Conservation (phyloP, 2,888 invertebrate species). For the Lissocephala sabroskyi region DNA sequence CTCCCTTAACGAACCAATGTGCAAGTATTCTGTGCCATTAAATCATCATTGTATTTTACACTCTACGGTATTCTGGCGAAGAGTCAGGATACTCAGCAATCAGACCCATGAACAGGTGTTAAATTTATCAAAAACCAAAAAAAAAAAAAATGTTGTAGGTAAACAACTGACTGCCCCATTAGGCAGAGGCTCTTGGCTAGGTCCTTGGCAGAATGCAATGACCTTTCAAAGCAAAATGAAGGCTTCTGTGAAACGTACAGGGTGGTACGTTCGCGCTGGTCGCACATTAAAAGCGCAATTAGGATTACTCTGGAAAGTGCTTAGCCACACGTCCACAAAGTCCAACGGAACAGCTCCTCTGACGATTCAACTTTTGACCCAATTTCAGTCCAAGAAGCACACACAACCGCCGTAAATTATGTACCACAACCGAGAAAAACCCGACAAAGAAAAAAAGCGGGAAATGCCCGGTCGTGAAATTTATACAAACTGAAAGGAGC, state of each 20-base stretch:
- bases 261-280: neutral
- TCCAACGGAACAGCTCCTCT: conserved; percentile 13
- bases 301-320: conserved; percentile 40
- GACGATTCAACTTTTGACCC: conserved; percentile 40
- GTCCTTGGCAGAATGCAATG: conserved; percentile 56
- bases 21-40: too few species aligned
- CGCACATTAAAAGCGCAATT: conserved; percentile 33
- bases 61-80: too few species aligned
- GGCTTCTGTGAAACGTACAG: neutral
- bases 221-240: conserved; percentile 24
- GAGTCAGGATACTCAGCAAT: too few species aligned
- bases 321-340: conserved; percentile 25
- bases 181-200: conserved; percentile 33
- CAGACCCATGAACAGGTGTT: too few species aligned
- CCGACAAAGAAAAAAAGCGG: conserved; percentile 2
- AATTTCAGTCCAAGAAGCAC: conserved; percentile 27
- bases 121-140: neutral
- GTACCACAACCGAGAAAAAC: conserved; percentile 6
- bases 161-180: neutral
- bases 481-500: conserved; percentile 5
- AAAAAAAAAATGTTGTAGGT: neutral
- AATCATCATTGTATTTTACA: too few species aligned
- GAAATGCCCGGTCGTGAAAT: neutral
- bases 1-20: too few species aligned
- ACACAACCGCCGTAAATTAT: neutral